Evolutionary conservation across 2,888 invertebrate genomes (phyloP), one percentile per base, ranked within the genome.

Genomic region (Meghimatium bilineatum): DNA sequence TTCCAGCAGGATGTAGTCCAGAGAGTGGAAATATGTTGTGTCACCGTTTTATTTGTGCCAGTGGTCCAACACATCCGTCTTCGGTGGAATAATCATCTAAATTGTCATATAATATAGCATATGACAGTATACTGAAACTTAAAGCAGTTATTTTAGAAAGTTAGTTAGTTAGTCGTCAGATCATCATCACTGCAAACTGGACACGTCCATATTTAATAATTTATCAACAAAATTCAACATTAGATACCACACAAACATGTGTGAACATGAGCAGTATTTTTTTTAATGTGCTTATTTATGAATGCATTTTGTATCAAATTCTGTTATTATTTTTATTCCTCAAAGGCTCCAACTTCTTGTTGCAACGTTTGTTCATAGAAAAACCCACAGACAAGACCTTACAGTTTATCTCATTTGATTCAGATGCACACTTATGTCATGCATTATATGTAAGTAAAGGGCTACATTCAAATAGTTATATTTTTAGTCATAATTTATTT

Each of bases 341-440:
- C 26, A 38, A 36, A 93, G 93, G 93, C 32, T 91, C 93, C 38
- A 94, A 93, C 87, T 88, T 94, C 38, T 86, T 94, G n/a, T 87
- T 94, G 26, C 93, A 93, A 85, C 88, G 94, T 81, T 82, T 93
- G 52, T 87, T 94, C 69, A 90, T 93, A 78, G 91, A 90, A 86
- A 93, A 93, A 86, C 90, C 89, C 26, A 85, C 90, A n/a, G 90
- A 92, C 49, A 89, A 90, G 20, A 88, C 91, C 78, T 87, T 93
- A 60, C 90, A 92, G 79, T 86, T 93, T 52, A 85, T 93, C 66
- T 91, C 93, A 5, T 92, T 94, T 87, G 93, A 94, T 86, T 93
- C 93, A 0, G 93, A 93, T 44, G 89, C 92, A 36, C 92, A 93
- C 80, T 87, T 93, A 3, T 93, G 93, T 87, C 90, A 88, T 76